Evolutionary conservation across 2,113 vertebrate genomes (phyloP), one percentile per base, ranked within the genome.

Genomic region (Lucifuga dentata): DNA sequence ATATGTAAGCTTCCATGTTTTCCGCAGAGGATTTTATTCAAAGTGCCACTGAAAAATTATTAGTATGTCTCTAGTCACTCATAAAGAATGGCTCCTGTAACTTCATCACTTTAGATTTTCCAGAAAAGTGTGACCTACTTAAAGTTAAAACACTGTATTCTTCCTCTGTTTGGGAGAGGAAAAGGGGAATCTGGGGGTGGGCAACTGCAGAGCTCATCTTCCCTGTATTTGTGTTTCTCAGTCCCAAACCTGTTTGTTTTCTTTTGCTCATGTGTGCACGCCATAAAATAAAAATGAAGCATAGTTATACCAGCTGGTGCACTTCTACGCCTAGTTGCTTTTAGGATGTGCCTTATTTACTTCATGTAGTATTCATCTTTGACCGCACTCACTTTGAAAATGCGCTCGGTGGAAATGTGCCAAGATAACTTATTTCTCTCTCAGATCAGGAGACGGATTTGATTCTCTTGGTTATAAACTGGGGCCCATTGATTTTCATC

Each of bases 101-200:
- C 43, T 69, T 83, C 59, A 75, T 60, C 50, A 21, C 63, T 33
- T 78, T 64, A 32, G 2, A 13, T 64, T 83, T 67, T 56, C 32
- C 33, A 52, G 17, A 50, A 56, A 55, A 71, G 62, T 15, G 53
- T 85, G 88, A 85, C 88, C 88, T 88, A 89, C 71, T 84, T 91
- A 72, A 84, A 83, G 73, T 76, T 79, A 51, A 43, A 26, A 24
- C 24, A 20, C 36, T 76, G 62, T 73, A 20, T 82, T 82, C 58
- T 65, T 43, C 72, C 11, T 39, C 32, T 80, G 15, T 50, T 50
- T 80, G 55, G 61, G 66, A 20, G 61, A 68, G 38, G 35, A 65
- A 67, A 41, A 46, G 44, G 36, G 65, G 53, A 49, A 69, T 81
- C 52, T 67, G 76, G 64, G 67, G 77, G 75, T 59, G 59, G 69